Evolutionary conservation across 35 echinoderm and acorn worm species (phyloP), one percentile per base, ranked within the genome.

Genomic region (Apostichopus japonicus): DNA sequence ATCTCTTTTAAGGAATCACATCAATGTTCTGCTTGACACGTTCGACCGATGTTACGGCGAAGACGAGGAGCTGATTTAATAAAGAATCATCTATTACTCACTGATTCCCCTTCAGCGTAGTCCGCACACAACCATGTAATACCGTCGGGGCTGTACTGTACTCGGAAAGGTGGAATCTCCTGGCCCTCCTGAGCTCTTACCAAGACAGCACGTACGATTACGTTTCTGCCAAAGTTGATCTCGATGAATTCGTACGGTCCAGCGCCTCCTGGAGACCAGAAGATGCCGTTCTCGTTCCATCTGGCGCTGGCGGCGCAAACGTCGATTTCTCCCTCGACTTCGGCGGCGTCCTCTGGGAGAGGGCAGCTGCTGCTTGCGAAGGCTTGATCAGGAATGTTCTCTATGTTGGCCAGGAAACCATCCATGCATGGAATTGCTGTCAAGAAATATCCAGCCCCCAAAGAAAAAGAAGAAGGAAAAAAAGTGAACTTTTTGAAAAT

Each of bases 371-470:
- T 87, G 58, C 17, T 24, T 8, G 16, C 4, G 16, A 87, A 65
- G 86, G n/a, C 21, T 9, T 8, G 8, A n/a, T 87, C 86, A 65
- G 86, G 86, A 44, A 63, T 63, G n/a, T n/a, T 14, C 19, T 57
- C 61, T 23, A 62, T 56, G 55, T 24, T 56, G 17, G 16, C 84
- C 84, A 87, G 51, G 56, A 87, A 63, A n/a, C 58, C 22, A 7
- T 5, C 24, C 54, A 67, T 22, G 86, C 86, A 87, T 87, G 58
- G 86, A n/a, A 24, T 71, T 4, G 23, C 86, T 87, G 86, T 62
- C 8, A 44, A 44, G 33, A 80, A 80, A 80, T 80, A 21, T 19
- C n/a, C 19, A 24, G 19, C 33, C 33, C 13, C 24, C 78, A 44
- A 44, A 44, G 33, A 44, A 44, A 44, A 44, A 44, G 33, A 44